Evolutionary conservation across 2,888 invertebrate species (phyloP).

Genomic region (Eretmocerus hayati): DNA sequence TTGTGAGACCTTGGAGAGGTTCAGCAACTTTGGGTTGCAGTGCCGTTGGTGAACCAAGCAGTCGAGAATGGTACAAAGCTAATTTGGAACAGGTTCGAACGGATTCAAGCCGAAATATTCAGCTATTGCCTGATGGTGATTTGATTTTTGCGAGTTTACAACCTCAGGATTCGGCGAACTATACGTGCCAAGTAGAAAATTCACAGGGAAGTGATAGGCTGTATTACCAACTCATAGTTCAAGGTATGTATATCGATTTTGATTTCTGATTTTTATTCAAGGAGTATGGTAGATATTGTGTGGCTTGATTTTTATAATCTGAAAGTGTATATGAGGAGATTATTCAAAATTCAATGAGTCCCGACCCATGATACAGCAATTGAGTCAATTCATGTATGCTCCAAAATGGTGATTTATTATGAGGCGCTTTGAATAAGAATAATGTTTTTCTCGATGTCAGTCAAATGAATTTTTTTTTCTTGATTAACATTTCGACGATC

Average conservation of each 20-base stretch:
- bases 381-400: too few species aligned
- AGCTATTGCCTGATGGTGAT: slow-evolving; percentile 60
- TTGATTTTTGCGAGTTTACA: slow-evolving; percentile 59
- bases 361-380: too few species aligned
- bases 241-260: slow-evolving; percentile 47
- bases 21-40: slow-evolving; percentile 59
- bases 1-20: slow-evolving; percentile 62
- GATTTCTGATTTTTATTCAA: too few species aligned
- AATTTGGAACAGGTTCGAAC: slow-evolving; percentile 53
- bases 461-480: too few species aligned
- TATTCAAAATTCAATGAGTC: too few species aligned
- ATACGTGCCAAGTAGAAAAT: slow-evolving; percentile 66
- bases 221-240: slow-evolving; percentile 59
- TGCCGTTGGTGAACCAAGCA: slow-evolving; percentile 58
- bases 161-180: slow-evolving; percentile 61
- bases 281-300: too few species aligned
- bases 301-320: too few species aligned
- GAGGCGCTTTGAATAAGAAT: too few species aligned
- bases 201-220: slow-evolving; percentile 62
- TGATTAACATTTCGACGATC: too few species aligned
- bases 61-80: slow-evolving; percentile 60
- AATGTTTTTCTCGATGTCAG: too few species aligned
- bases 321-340: too few species aligned
- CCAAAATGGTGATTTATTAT: too few species aligned
- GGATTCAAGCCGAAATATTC: slow-evolving; percentile 55